Evolutionary conservation across 2,888 invertebrate genomes (phyloP), one percentile per base, ranked within the genome.

Genomic region (Heteropelma amictum): DNA sequence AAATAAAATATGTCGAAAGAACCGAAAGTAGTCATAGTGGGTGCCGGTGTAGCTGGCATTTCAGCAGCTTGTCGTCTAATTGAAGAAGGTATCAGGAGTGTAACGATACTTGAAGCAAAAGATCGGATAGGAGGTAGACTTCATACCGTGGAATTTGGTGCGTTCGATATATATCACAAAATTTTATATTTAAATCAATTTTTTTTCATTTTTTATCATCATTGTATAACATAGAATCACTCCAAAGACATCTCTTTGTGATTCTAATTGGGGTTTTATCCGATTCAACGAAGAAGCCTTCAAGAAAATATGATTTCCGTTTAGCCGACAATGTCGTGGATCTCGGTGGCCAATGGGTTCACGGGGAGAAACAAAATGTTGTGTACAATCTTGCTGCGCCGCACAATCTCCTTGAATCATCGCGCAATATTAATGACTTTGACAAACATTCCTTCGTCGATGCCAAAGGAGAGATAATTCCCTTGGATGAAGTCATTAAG

Each of bases 291-390:
- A n/a, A n/a, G n/a, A n/a, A n/a, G n/a, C n/a, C n/a, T n/a, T n/a
- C n/a, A n/a, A 26, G 10, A 10, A 58, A 17, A 53, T 33, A 28
- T 26, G 7, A 14, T 12, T 10, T 28, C n/a, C n/a, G 45, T 67
- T 42, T 70, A 89, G 89, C 90, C 0, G 91, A 91, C 0, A 91
- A 90, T 76, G 88, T 91, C 3, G 89, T 95, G 3, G 95, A 96
- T 85, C 83, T 95, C 56, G 95, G 95, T 0, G 95, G 94, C 49
- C 95, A 95, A 79, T 96, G 95, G 95, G 93, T 94, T 67, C 94
- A 95, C 79, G 95, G 95, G 0, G 93, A 94, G 84, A 89, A 92
- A 84, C 91, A 90, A 51, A 93, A 94, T 87, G 81, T 91, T 21
- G 92, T 93, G 0, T 93, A 90, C 80, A 90, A 92, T 42, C 83